These are phyloP conservation scores for Prunella fulvescens DNA, from an alignment of 2,113 vertebrate species.

Conservation along the genomic window DNA sequence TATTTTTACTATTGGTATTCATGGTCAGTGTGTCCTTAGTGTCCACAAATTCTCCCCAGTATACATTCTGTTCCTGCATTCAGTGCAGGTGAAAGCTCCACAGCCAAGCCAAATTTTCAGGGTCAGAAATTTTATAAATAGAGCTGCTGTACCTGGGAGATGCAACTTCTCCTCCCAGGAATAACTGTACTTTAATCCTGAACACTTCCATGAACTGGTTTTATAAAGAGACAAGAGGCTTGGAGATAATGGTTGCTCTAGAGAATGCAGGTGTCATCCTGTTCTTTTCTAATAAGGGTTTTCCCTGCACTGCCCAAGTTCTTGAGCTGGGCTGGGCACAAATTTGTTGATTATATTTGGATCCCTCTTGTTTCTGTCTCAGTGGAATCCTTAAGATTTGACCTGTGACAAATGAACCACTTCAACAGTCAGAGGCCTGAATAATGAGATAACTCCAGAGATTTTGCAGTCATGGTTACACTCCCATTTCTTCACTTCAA, in stretches of 20 bases:
- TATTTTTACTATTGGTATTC: constrained; percentile 19
- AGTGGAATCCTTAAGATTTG: background rate
- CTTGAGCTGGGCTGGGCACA: background rate
- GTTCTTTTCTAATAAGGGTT: background rate
- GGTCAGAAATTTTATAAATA: background rate
- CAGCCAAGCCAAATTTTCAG: background rate
- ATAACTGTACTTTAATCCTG: background rate
- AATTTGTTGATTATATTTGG: background rate
- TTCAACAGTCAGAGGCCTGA: background rate
- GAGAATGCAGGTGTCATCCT: background rate
- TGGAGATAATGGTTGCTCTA: background rate
- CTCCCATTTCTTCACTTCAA: background rate
- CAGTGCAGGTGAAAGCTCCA: background rate
- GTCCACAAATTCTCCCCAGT: background rate
- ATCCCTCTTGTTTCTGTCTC: background rate
- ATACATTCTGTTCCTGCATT: background rate
- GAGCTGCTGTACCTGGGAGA: background rate
- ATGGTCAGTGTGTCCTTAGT: background rate
- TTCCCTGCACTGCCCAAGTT: background rate
- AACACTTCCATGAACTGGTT: background rate
- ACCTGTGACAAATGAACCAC: background rate
- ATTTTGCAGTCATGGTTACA: background rate
- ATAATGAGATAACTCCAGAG: background rate
- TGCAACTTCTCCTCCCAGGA: background rate
- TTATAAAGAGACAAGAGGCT: background rate